Evolutionary conservation across 2,113 vertebrate genomes (phyloP).

Genomic region (Recurvirostra avosetta): DNA sequence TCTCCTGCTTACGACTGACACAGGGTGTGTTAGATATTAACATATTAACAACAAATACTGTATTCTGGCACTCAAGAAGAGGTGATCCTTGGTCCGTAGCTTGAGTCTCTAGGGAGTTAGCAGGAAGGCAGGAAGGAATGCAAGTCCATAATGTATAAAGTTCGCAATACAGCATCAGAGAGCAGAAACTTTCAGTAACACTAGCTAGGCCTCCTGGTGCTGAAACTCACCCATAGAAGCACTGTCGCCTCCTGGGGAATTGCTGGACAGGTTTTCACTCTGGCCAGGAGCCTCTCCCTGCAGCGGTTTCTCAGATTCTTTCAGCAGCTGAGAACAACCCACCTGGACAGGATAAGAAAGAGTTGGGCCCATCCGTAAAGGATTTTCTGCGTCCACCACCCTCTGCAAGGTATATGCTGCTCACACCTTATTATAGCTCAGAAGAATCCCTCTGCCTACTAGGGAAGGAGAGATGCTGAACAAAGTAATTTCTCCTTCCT

Average conservation of each 20-base stretch:
- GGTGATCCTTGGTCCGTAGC: not conserved
- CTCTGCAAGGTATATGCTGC: not conserved
- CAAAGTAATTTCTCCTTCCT: not conserved
- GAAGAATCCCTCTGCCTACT: not conserved
- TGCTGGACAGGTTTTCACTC: constrained; percentile 66
- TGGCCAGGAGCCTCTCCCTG: constrained; percentile 62
- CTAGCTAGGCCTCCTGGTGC: not conserved
- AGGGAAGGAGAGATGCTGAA: not conserved
- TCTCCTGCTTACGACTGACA: not conserved
- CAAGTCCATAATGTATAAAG: not conserved
- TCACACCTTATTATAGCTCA: not conserved
- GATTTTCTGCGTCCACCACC: not conserved
- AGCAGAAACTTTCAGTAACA: not conserved
- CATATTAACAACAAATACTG: not conserved
- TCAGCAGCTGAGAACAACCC: constrained; percentile 77
- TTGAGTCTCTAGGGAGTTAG: not conserved
- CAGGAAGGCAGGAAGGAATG: not conserved
- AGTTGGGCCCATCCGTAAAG: not conserved
- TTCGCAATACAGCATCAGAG: not conserved
- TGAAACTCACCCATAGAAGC: constrained; percentile 68
- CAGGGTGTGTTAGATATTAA: not conserved
- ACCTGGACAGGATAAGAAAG: constrained; percentile 59
- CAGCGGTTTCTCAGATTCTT: constrained; percentile 77
- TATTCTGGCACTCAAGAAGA: not conserved
- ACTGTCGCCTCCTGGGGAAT: constrained; percentile 62